Conservation (phyloP, 2,797 vertebrate genomes). For the Syncerus caffer region DNA sequence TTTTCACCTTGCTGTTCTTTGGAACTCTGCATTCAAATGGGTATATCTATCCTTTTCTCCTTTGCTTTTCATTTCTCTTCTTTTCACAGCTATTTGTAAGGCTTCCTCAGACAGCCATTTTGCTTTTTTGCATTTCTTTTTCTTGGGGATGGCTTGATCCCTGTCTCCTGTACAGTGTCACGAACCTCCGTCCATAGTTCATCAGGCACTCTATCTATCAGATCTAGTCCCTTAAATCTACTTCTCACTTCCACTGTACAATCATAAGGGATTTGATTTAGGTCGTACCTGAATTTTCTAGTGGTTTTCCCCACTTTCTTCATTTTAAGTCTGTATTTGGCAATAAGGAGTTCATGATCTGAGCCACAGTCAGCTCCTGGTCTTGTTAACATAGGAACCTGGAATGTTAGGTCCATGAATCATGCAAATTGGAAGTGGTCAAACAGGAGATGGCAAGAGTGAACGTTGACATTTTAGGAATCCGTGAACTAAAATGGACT, state of each 20-base stretch:
- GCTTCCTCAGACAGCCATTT: not conserved
- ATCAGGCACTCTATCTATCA: not conserved
- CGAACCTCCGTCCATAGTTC: accelerated
- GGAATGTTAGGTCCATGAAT: not conserved
- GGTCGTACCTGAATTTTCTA: not conserved
- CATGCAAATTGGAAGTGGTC: not conserved
- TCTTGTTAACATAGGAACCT: not conserved
- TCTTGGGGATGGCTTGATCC: not conserved
- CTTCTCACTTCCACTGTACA: not conserved
- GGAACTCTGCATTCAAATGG: not conserved
- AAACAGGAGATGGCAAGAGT: not conserved
- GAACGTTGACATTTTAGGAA: not conserved
- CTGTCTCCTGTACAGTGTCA: not conserved
- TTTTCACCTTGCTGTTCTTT: not conserved
- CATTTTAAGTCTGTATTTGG: not conserved
- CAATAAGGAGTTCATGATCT: not conserved
- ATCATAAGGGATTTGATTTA: not conserved
- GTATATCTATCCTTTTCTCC: not conserved
- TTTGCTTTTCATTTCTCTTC: not conserved
- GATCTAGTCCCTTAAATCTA: not conserved
- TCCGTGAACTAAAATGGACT: not conserved
- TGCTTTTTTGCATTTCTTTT: not conserved
- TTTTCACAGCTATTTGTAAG: not conserved
- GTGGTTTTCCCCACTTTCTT: not conserved
- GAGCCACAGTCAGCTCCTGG: not conserved